A percentile compares a stretch with the other conserved stretches of the same genome.
Conservation (phyloP, 2,888 invertebrate species). For the Drosophila flavopinicola region DNA sequence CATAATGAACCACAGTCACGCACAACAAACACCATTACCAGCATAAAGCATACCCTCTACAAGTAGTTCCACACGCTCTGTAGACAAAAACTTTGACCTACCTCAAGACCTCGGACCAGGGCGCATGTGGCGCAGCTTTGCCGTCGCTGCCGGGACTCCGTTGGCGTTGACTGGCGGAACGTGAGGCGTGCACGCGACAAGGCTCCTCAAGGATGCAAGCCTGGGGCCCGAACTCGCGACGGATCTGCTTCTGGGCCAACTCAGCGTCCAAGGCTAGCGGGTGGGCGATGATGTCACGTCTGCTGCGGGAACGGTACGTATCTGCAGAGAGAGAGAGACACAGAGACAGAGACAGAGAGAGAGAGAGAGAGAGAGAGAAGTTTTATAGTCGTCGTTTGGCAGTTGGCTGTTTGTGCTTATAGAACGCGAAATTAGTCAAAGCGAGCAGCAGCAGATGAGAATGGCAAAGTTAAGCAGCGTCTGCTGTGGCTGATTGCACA, state of each 20-base stretch:
- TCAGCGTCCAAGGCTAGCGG: slow-evolving; percentile 87
- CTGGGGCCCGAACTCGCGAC: slow-evolving; percentile 90
- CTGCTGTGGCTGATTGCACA: too few species aligned
- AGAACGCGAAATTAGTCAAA: slow-evolving; percentile 46
- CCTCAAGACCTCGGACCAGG: slow-evolving; percentile 88
- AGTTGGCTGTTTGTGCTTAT: slow-evolving; percentile 19
- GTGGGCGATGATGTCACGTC: slow-evolving; percentile 85
- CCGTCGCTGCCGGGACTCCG: slow-evolving; percentile 37
- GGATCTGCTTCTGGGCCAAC: slow-evolving; percentile 92
- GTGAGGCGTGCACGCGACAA: slow-evolving; percentile 86
- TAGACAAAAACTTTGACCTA: slow-evolving; percentile 82
- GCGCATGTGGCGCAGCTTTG: slow-evolving; percentile 56
- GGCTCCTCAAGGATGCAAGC: slow-evolving; percentile 92
- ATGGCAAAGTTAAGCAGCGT: slow-evolving; percentile 20
- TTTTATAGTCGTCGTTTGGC: slow-evolving; percentile 19
- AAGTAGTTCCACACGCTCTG: neutral
- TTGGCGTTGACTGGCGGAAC: slow-evolving; percentile 74
- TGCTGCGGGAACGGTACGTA: slow-evolving; percentile 89
- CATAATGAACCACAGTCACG: neutral
- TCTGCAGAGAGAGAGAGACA: slow-evolving; percentile 84
- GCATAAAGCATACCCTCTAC: neutral
- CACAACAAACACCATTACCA: slow-evolving; percentile 4
- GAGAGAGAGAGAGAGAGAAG: slow-evolving; percentile 10
- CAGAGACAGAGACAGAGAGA: slow-evolving; percentile 7
- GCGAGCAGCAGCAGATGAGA: slow-evolving; percentile 31